Evolutionary conservation across 2,113 vertebrate genomes (phyloP), one percentile per base, ranked within the genome.

Genomic region (Lagopus muta): DNA sequence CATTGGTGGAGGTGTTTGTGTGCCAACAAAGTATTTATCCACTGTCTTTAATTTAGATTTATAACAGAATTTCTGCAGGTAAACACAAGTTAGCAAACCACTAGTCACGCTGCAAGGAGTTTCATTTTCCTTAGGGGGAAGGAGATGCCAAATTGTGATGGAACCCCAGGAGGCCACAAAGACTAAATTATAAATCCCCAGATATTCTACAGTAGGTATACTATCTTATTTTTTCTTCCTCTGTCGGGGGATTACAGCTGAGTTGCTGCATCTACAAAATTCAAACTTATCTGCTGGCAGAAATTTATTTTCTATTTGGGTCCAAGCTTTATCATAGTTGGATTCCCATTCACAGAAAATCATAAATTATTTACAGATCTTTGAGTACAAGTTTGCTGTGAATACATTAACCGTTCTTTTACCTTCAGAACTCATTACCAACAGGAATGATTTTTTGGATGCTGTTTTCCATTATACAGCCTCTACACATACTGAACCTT

Each of bases 301-400:
- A 88, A 95, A 96, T 96, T 65, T 65, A 86, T 90, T 72, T 90
- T 86, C 70, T 91, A 7, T 89, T 73, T 94, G 58, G 50, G 90
- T 67, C 70, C 73, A 60, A 66, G 17, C 70, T 96, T 94, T 82
- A 92, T 28, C 43, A 58, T 54, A 61, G 34, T 57, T 91, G 80
- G 45, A 50, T 93, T 96, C 65, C 86, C 20, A 86, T 40, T 85
- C 87, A 93, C 8, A 6, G 69, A 92, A 95, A 96, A 32, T 69
- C 89, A 95, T 87, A 96, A 82, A 95, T 90, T 94, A 95, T 93
- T 91, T 94, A 93, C 92, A 95, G 67, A 86, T 95, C 82, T 97
- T 95, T 82, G 73, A 72, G 20, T 88, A 4, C 72, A 86, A 82
- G 64, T 79, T 82, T 92, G 69, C 87, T 89, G 85, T 83, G 88